phyloP scores from a whole-genome alignment of 2,113 vertebrate genomes.

The Tamias sibiricus region DNA sequence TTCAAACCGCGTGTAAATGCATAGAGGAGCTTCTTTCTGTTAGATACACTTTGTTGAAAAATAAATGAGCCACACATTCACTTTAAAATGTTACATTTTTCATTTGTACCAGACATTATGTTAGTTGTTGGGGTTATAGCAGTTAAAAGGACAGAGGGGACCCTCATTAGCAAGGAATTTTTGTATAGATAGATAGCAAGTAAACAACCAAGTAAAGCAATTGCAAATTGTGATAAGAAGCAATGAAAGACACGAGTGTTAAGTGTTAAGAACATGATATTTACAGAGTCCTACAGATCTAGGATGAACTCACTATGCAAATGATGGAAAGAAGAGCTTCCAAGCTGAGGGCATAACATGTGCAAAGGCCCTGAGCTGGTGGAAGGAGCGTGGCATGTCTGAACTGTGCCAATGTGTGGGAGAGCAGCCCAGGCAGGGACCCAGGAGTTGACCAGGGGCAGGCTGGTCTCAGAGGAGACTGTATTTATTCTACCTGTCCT shows the following conservation, averaged over 20 bases:
- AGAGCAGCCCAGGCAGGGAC: not conserved
- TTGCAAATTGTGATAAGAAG: not conserved
- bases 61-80: not conserved
- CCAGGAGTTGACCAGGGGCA: not conserved
- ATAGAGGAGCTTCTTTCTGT: not conserved
- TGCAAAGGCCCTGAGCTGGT: not conserved
- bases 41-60: not conserved
- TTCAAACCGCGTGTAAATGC: not conserved
- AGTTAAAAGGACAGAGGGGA: not conserved
- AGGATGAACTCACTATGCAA: not conserved
- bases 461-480: not conserved
- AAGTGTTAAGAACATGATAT: not conserved
- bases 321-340: not conserved
- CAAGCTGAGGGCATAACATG: not conserved
- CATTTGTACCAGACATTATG: not conserved
- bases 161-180: not conserved
- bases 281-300: not conserved
- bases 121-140: not conserved
- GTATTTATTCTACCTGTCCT: fast-evolving
- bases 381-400: not conserved
- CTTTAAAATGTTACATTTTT: not conserved
- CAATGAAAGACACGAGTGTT: not conserved
- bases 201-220: not conserved
- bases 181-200: not conserved
- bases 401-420: not conserved